Evolutionary conservation across 2,113 vertebrate species (phyloP).

Genomic region (Oncorhynchus nerka): DNA sequence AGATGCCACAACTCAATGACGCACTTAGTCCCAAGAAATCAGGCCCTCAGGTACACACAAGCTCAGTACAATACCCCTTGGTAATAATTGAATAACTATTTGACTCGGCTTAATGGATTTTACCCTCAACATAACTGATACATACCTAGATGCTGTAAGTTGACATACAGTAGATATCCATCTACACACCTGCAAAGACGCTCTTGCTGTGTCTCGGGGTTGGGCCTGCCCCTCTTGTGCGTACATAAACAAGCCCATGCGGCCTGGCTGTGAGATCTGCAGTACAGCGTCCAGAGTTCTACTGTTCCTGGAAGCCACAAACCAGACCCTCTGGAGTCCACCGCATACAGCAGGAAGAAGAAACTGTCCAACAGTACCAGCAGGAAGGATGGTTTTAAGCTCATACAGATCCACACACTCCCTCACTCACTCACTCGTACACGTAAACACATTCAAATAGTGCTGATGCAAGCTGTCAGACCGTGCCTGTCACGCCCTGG

Average conservation of each 20-base stretch:
- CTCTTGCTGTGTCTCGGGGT: slow-evolving; percentile 78
- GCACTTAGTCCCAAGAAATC: slow-evolving; percentile 38
- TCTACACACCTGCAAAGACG: slow-evolving; percentile 48
- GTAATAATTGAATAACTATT: neutral
- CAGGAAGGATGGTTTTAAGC: slow-evolving; percentile 57
- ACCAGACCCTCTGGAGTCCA: slow-evolving; percentile 72
- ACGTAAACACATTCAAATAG: neutral
- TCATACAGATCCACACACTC: neutral
- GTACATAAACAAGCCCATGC: slow-evolving; percentile 85
- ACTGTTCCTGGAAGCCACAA: slow-evolving; percentile 71
- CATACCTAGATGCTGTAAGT: neutral
- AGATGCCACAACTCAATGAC: slow-evolving; percentile 61
- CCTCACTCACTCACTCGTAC: neutral
- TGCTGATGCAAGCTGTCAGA: slow-evolving; percentile 39
- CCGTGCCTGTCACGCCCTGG: too few species aligned
- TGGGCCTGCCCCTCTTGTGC: slow-evolving; percentile 89
- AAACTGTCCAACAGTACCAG: slow-evolving; percentile 71
- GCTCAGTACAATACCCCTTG: neutral
- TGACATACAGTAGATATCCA: neutral
- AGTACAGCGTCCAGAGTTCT: slow-evolving; percentile 74
- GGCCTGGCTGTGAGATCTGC: slow-evolving; percentile 92
- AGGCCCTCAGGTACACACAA: slow-evolving; percentile 70
- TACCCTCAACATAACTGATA: neutral
- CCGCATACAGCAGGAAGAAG: slow-evolving; percentile 70
- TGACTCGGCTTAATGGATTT: neutral